Evolutionary conservation across 2,797 vertebrate species (phyloP), one percentile per base, ranked within the genome.

Genomic region (Nothura maculosa): DNA sequence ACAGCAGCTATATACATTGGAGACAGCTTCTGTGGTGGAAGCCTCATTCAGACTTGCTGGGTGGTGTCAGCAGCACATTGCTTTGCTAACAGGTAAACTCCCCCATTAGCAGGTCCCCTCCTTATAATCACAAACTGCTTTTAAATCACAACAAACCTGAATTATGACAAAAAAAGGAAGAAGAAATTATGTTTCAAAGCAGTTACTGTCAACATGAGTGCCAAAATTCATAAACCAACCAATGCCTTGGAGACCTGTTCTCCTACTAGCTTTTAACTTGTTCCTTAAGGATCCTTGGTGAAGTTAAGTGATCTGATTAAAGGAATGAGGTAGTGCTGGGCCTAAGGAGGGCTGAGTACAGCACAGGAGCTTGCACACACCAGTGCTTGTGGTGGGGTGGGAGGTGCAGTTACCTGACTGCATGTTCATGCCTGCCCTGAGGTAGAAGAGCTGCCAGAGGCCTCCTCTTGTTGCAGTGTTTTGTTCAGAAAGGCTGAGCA

Each of bases 31-130:
- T 99, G 99, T 1, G 98, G 98, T 0, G 99, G 99, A 38, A 99
- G 97, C n/a, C 98, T 99, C 25, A 76, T 99, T 48, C 97, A 98
- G 55, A 98, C 99, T 22, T 99, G 99, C 93, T 99, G 99, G 99
- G 96, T 99, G 21, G 89, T 99, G 62, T 98, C 99, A 2, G 99
- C 99, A 0, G 99, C 99, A 9, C 99, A 99, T 95, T 99, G 99
- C 97, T 99, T 99, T 94, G 97, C 98, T 67, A 92, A 97, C 97
- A 99, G 98, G 99, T 99, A 98, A 72, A 32, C 10, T 79, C 40
- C 21, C 3, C 7, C 5, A 3, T 66, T 8, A 47, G 25, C 5
- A 66, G 18, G 11, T 67, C 21, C 34, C 38, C 50, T 69, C 24
- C 28, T 58, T 36, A 22, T 22, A 40, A 22, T 24, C 54, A 67